phyloP scores from a whole-genome alignment of 1,140 invertebrate species.

The Melitaea cinxia region DNA sequence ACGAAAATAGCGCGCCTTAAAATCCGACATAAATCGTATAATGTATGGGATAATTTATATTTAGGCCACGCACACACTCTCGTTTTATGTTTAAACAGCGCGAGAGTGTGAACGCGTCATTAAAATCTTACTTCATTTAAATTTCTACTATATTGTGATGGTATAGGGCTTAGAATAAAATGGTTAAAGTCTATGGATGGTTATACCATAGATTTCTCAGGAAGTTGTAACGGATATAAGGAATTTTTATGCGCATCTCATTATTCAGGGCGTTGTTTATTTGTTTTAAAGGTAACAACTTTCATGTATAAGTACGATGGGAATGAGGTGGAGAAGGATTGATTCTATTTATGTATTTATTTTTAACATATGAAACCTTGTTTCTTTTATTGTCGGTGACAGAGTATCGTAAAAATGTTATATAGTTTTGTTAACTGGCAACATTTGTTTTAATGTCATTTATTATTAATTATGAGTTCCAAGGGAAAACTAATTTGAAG shows the following conservation, averaged over 20 bases:
- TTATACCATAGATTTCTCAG: constrained; percentile 38
- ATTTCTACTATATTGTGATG: constrained; percentile 11
- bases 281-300: constrained; percentile 32
- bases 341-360: background rate
- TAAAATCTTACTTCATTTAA: constrained; percentile 21
- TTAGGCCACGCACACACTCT: constrained; percentile 46
- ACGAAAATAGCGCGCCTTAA: constrained; percentile 33
- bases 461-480: background rate
- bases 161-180: constrained; percentile 23
- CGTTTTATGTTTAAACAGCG: constrained; percentile 25
- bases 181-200: constrained; percentile 13
- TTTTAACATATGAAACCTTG: background rate
- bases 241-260: constrained; percentile 51
- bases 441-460: background rate
- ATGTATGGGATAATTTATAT: constrained; percentile 47
- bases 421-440: background rate
- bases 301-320: constrained; percentile 19
- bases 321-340: constrained; percentile 12
- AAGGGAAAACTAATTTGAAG: background rate
- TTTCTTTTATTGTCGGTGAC: no score
- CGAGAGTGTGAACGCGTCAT: constrained; percentile 38
- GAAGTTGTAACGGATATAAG: constrained; percentile 48
- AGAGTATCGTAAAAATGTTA: no score
- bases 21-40: constrained; percentile 40
- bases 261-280: constrained; percentile 45